Evolutionary conservation across 2,888 invertebrate species (phyloP).

Genomic region (Netelia inedita): DNA sequence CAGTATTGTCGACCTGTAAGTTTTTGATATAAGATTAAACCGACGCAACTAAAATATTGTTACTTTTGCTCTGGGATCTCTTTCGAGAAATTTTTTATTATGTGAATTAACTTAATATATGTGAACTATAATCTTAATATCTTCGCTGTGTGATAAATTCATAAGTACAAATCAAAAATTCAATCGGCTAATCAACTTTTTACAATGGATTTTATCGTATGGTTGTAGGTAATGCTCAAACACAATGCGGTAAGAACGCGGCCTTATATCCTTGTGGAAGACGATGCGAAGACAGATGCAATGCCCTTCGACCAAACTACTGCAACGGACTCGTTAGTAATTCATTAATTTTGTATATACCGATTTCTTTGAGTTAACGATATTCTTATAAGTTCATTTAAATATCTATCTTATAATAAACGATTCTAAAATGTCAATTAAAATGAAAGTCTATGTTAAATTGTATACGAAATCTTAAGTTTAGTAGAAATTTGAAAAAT

Average conservation of each 20-base stretch:
- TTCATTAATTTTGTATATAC: neutral
- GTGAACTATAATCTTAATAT: no score
- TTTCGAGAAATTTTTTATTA: no score
- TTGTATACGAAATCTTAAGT: no score
- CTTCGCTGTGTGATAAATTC: no score
- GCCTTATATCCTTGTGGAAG: constrained; percentile 26
- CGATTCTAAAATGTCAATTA: no score
- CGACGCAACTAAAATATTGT: neutral
- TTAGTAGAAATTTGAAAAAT: no score
- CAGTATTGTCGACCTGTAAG: constrained; percentile 22
- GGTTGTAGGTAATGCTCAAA: neutral
- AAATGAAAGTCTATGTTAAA: no score
- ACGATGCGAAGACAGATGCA: constrained; percentile 55
- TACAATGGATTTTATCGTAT: neutral
- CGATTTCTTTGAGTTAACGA: neutral
- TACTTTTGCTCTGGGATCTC: no score
- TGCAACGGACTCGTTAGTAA: constrained; percentile 36
- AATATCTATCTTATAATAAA: no score
- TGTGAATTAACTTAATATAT: no score
- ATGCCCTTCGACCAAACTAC: constrained; percentile 5
- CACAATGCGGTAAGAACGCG: constrained; percentile 30
- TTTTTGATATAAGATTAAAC: neutral
- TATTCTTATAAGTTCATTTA: no score
- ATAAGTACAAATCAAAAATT: neutral
- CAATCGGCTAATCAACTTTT: neutral